A percentile compares a stretch with the other conserved stretches of the same genome.
Conservation (phyloP, 2,113 vertebrate species). For the Albula goreensis region DNA sequence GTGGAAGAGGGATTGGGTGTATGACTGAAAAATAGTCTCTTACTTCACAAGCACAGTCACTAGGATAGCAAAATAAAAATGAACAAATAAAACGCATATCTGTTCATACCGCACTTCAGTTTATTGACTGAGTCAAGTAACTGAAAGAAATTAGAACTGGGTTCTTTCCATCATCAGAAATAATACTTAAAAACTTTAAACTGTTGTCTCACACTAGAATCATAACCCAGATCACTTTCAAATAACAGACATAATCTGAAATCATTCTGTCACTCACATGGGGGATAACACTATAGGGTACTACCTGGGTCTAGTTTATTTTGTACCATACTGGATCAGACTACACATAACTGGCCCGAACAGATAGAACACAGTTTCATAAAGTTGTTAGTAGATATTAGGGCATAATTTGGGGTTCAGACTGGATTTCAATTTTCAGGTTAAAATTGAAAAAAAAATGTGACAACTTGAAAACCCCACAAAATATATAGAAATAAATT, state of each 20-base stretch:
- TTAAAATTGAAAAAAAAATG: not conserved
- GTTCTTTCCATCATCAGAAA: not conserved
- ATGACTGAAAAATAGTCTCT: conserved; percentile 22
- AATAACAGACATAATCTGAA: conserved; percentile 40
- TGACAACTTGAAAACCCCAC: not conserved
- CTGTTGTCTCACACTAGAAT: conserved; percentile 52
- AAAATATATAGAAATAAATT: conserved; percentile 9
- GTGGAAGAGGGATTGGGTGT: not conserved
- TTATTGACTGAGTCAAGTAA: conserved; percentile 18
- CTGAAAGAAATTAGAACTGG: conserved; percentile 24
- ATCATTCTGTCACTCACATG: not conserved
- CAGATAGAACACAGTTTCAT: not conserved
- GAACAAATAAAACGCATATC: conserved; percentile 36
- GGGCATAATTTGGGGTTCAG: not conserved
- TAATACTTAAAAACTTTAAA: conserved; percentile 41
- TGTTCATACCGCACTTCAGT: conserved; percentile 29
- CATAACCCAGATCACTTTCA: conserved; percentile 45
- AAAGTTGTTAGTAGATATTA: not conserved
- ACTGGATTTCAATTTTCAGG: not conserved
- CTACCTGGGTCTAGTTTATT: not conserved
- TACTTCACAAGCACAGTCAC: conserved; percentile 64
- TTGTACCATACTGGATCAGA: conserved; percentile 29
- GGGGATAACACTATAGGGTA: not conserved
- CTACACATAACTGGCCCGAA: not conserved
- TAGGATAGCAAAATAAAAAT: conserved; percentile 46